phyloP scores from a whole-genome alignment of 2,113 vertebrate genomes.

The Pelodiscus sinensis region DNA sequence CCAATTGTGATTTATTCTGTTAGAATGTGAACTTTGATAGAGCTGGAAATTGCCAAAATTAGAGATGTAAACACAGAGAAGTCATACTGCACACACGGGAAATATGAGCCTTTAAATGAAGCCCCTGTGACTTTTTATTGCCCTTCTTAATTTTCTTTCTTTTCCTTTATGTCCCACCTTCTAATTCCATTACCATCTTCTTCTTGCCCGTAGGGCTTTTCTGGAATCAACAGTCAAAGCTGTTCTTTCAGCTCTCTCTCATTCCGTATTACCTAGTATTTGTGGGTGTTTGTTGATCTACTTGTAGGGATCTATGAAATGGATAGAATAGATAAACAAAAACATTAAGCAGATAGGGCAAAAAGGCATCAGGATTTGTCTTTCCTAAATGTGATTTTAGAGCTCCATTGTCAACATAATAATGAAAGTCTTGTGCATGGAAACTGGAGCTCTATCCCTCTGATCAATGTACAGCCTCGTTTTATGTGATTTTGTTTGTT shows the following conservation, averaged over 20 bases:
- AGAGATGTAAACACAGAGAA: slow-evolving; percentile 10
- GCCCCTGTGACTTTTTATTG: background rate
- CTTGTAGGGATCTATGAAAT: background rate
- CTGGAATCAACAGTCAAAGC: background rate
- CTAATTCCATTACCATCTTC: slow-evolving; percentile 8
- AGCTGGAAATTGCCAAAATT: slow-evolving; percentile 26
- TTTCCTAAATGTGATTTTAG: slow-evolving; percentile 2
- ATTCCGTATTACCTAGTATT: background rate
- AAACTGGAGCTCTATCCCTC: background rate
- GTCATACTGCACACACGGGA: slow-evolving; percentile 25
- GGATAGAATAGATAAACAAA: background rate
- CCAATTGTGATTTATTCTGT: slow-evolving; percentile 44
- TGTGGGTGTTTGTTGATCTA: background rate
- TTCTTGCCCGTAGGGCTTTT: slow-evolving; percentile 22
- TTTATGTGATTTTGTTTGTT: slow-evolving; percentile 50
- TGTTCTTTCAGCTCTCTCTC: slow-evolving; percentile 10
- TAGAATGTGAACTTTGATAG: slow-evolving; percentile 46
- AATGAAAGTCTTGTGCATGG: slow-evolving; percentile 53
- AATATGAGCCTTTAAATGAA: slow-evolving; percentile 25
- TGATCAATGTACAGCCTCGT: slow-evolving; percentile 26
- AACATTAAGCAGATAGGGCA: background rate
- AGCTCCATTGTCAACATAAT: background rate
- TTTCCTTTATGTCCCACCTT: background rate
- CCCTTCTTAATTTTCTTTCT: slow-evolving; percentile 9
- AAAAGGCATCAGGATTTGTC: no score